Evolutionary conservation across 2,888 invertebrate genomes (phyloP).

Genomic region (Plutella xylostella): DNA sequence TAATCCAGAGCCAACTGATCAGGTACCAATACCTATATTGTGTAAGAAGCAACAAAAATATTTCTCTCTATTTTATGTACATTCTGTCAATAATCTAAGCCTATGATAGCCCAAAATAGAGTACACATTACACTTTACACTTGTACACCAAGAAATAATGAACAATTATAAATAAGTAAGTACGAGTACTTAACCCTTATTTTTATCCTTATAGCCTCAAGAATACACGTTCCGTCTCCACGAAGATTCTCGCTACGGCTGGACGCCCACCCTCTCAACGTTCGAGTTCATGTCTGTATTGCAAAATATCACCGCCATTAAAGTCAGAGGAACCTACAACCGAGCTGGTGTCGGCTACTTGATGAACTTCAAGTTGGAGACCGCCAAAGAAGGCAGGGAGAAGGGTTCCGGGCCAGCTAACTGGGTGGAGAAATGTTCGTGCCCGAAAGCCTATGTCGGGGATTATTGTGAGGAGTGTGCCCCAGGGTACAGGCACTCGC

Average conservation of each 20-base stretch:
- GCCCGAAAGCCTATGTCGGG: slow-evolving; percentile 88
- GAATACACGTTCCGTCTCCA: slow-evolving; percentile 89
- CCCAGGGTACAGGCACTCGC: slow-evolving; percentile 93
- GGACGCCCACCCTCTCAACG: slow-evolving; percentile 91
- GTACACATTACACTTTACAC: too few species aligned
- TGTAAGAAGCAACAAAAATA: too few species aligned
- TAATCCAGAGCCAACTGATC: slow-evolving; percentile 81
- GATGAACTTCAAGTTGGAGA: slow-evolving; percentile 89
- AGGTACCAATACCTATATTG: slow-evolving; percentile 69
- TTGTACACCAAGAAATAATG: too few species aligned
- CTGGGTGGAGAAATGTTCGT: slow-evolving; percentile 96
- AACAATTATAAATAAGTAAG: too few species aligned
- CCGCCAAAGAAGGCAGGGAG: slow-evolving; percentile 86
- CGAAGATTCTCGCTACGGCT: slow-evolving; percentile 91
- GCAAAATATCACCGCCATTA: slow-evolving; percentile 93
- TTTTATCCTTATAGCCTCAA: slow-evolving; percentile 65
- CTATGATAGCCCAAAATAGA: too few species aligned
- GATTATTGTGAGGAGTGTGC: slow-evolving; percentile 98
- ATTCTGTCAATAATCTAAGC: too few species aligned
- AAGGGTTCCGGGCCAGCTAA: slow-evolving; percentile 76
- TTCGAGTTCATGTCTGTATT: slow-evolving; percentile 93
- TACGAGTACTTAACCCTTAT: too few species aligned
- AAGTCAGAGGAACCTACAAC: slow-evolving; percentile 93
- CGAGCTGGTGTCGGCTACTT: slow-evolving; percentile 87
- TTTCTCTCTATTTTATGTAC: too few species aligned